These are phyloP conservation scores for Sarcophaga variegata DNA, from an alignment of 2,888 invertebrate genomes.

Conservation along the genomic window DNA sequence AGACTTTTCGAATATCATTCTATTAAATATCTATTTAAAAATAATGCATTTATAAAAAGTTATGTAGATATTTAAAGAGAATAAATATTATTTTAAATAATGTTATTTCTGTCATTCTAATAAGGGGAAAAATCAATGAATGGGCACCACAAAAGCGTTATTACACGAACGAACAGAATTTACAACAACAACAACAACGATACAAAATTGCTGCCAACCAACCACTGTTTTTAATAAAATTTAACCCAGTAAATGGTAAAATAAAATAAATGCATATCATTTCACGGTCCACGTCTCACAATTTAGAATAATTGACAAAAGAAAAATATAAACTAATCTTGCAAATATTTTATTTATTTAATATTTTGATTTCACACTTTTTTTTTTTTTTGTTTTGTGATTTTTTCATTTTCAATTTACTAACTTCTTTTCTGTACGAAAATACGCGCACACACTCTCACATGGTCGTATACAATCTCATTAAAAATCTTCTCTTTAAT, in stretches of 20 bases:
- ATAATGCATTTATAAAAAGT: background rate
- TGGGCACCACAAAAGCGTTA: constrained; percentile 53
- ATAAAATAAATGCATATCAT: background rate
- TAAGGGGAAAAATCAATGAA: constrained; percentile 68
- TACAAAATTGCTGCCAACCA: constrained; percentile 50
- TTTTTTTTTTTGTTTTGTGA: constrained; percentile 22
- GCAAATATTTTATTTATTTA: constrained; percentile 4
- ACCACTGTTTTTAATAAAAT: constrained; percentile 54
- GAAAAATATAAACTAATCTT: background rate
- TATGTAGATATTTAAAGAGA: background rate
- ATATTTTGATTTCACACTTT: constrained; percentile 6
- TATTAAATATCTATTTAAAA: background rate
- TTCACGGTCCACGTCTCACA: background rate
- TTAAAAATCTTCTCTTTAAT: constrained; percentile 40
- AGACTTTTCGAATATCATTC: background rate
- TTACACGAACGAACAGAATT: constrained; percentile 41
- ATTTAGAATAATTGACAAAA: background rate
- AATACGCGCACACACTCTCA: constrained; percentile 31
- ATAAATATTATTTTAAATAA: background rate
- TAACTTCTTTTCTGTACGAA: constrained; percentile 9
- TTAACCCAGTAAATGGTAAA: background rate
- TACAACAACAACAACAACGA: constrained; percentile 38
- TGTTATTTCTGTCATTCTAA: constrained; percentile 31
- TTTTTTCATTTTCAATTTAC: background rate
- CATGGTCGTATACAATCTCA: constrained; percentile 12